Base-by-base conservation (phyloP, 2,113 vertebrate genomes). In the Myxocyprinus asiaticus region DNA sequence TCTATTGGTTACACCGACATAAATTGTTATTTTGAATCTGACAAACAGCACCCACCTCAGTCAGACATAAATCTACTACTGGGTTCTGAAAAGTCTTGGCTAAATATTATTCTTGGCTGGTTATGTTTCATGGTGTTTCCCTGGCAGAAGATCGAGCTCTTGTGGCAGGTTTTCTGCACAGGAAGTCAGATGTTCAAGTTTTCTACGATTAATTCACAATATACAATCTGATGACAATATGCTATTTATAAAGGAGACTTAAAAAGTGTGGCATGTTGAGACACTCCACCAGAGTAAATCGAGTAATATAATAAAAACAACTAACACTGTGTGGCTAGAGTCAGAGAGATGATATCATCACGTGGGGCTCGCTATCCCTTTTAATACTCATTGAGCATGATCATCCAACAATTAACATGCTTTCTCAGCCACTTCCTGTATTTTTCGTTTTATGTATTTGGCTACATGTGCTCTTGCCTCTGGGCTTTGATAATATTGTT, bases 91-190 rank as follows among this genome's bases (percentile, higher is more conserved):
- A 44, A 67, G 9, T 42, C 14, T 7, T 66, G 65, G 14, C 44
- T 4, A 6, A 8, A 6, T 3, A 53, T 53, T n/a, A 17, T 11
- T 7, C 47, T 67, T 67, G 15, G n/a, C 47, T 22, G 45, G n/a
- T 67, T 55, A 4, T 70, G 12, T 6, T 71, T 14, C 7, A 3
- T 12, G 5, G 4, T 72, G 42, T 33, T 63, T 53, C 12, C 15
- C 47, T 6, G 61, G 15, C 11, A 44, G 47, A 63, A 70, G 14
- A 72, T 10, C 33, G 56, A 48, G 10, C 43, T 3, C 58, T 61
- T 73, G 43, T 17, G 15, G 8, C 42, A 59, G 69, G 43, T 73
- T 12, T 61, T 73, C 53, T 58, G 51, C 43, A 61, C 42, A 45
- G 9, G 15, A 17, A 15, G 17, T 33, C 22, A 33, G 22, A 33